phyloP scores from a whole-genome alignment of 2,888 invertebrate genomes.

The Acrobeloides nanus region DNA sequence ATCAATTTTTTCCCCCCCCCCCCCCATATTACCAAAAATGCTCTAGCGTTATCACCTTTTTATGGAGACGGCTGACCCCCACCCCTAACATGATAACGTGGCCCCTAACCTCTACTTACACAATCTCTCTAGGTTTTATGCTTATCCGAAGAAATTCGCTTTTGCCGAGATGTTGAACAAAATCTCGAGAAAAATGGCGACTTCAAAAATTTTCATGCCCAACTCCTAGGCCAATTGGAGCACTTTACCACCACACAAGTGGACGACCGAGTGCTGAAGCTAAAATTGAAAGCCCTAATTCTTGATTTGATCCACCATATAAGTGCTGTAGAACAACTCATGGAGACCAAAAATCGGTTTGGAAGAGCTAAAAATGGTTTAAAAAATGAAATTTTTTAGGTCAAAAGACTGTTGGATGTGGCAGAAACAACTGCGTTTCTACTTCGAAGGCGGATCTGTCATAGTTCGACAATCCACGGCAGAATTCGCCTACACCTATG shows the following conservation, averaged over 20 bases:
- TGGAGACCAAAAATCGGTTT: conserved; percentile 59
- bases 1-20: too few relatives aligned
- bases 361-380: not conserved
- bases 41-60: not conserved
- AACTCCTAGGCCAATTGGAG: conserved; percentile 56
- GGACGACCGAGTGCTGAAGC: conserved; percentile 62
- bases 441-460: conserved; percentile 55
- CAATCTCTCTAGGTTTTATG: conserved; percentile 68
- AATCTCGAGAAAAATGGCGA: conserved; percentile 60
- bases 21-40: not conserved
- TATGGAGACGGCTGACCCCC: too few relatives aligned
- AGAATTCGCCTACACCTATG: conserved; percentile 88
- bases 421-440: conserved; percentile 77
- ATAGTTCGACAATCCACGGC: conserved; percentile 83
- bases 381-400: conserved; percentile 5
- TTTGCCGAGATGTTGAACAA: conserved; percentile 75
- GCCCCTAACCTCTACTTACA: too few relatives aligned
- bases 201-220: conserved; percentile 50
- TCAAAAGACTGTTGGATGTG: conserved; percentile 70
- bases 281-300: conserved; percentile 83
- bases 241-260: conserved; percentile 58
- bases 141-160: conserved; percentile 74
- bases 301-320: conserved; percentile 87
- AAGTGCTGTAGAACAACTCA: conserved; percentile 71
- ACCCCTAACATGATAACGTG: too few relatives aligned